A percentile compares a stretch with the other conserved stretches of the same genome.
Conservation (phyloP, 2,888 invertebrate genomes). For the Argyresthia goedartella region DNA sequence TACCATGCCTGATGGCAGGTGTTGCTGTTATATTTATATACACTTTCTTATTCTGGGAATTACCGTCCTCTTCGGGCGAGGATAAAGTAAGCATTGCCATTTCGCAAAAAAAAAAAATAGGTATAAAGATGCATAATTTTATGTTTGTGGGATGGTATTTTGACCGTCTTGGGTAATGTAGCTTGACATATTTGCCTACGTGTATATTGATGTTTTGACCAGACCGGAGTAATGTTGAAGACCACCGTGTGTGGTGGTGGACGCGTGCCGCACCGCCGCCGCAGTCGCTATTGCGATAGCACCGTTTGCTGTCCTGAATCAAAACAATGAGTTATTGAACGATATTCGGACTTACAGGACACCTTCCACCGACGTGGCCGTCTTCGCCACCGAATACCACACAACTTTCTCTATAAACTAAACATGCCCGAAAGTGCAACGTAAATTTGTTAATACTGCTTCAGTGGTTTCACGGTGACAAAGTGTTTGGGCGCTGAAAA, state of each 20-base stretch:
- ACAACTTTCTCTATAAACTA: constrained; percentile 9
- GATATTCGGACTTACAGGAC: constrained; percentile 36
- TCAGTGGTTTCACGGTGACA: not conserved
- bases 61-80: no score
- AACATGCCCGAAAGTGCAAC: not conserved
- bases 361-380: constrained; percentile 10
- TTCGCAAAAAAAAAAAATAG: no score
- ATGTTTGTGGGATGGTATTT: not conserved
- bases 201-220: not conserved
- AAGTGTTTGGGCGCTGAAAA: constrained; percentile 19
- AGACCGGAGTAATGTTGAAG: constrained; percentile 17
- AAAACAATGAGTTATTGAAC: constrained; percentile 49
- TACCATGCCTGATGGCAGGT: no score
- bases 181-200: not conserved
- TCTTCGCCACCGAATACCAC: constrained; percentile 10
- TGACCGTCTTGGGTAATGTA: not conserved
- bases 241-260: constrained; percentile 37
- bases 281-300: constrained; percentile 50
- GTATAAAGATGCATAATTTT: no score
- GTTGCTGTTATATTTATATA: no score
- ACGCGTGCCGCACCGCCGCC: constrained; percentile 32
- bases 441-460: not conserved
- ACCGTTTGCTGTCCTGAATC: constrained; percentile 59
- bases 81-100: no score
- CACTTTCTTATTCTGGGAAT: no score